These are phyloP conservation scores for Brachionus rotundiformis DNA, from an alignment of 1,140 invertebrate genomes.

Conservation along the genomic window DNA sequence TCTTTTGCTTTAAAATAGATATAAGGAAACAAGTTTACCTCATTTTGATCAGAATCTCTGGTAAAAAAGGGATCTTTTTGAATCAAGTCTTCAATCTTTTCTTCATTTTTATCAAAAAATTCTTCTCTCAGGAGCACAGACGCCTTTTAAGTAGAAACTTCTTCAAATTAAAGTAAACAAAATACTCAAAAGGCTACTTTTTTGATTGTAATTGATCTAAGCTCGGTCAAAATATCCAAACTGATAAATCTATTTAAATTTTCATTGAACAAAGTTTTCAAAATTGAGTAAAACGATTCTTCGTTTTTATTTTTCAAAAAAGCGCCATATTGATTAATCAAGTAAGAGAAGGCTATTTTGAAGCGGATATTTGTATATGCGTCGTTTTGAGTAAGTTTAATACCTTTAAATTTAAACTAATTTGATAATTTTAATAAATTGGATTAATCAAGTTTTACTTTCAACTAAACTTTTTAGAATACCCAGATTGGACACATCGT, in stretches of 20 bases:
- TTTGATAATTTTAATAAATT: neutral
- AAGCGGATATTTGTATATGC: neutral
- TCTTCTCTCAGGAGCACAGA: neutral
- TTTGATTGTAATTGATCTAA: neutral
- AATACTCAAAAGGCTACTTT: neutral
- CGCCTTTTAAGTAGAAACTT: neutral
- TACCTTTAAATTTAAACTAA: neutral
- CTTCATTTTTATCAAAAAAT: neutral
- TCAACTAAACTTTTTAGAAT: neutral
- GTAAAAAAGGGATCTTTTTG: neutral
- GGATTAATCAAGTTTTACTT: neutral
- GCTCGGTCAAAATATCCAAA: neutral
- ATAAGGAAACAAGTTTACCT: neutral
- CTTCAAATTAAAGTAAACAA: neutral
- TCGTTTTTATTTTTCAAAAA: slow-evolving; percentile 16
- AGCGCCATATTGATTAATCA: neutral
- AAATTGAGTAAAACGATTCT: neutral
- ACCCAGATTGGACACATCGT: neutral
- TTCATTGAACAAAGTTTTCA: slow-evolving; percentile 16
- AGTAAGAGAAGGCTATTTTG: slow-evolving; percentile 7
- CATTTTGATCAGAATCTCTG: neutral
- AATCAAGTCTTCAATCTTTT: neutral
- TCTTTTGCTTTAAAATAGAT: too few species aligned
- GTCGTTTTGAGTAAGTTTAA: neutral
- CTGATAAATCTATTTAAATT: neutral